Evolutionary conservation across 2,113 vertebrate species (phyloP).

Genomic region (Xiphorhynchus elegans): DNA sequence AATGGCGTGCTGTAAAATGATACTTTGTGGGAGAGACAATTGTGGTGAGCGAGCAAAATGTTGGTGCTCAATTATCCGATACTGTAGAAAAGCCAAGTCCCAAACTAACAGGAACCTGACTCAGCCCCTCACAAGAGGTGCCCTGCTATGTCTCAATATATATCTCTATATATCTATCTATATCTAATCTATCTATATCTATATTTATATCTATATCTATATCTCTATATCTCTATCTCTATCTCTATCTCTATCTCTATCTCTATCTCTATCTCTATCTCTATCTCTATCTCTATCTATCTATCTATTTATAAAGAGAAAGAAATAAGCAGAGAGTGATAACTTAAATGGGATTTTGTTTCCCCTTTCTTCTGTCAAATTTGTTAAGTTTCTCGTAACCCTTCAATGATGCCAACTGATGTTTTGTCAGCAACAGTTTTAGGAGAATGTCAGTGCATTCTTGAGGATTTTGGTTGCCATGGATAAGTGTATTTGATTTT

Average conservation of each 20-base stretch:
- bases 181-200: too few relatives aligned
- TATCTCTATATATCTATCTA: too few relatives aligned
- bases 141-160: not conserved
- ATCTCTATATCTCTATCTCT: not conserved
- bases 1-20: not conserved
- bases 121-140: not conserved
- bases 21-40: not conserved
- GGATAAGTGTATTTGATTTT: conserved; percentile 34
- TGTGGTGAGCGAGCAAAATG: not conserved
- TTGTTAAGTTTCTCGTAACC: conserved; percentile 43
- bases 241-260: not conserved
- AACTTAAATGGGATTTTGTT: conserved; percentile 40
- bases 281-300: not conserved
- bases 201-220: too few relatives aligned
- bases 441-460: conserved; percentile 14
- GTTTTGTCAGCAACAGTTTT: conserved; percentile 52
- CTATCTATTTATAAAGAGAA: not conserved
- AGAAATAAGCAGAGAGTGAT: not conserved
- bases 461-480: conserved; percentile 32
- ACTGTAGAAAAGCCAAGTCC: not conserved
- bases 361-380: conserved; percentile 27
- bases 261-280: not conserved
- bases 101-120: conserved; percentile 1
- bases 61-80: not conserved
- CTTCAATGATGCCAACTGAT: conserved; percentile 34